phyloP scores from a whole-genome alignment of 2,797 vertebrate genomes.

The Microtus californicus region DNA sequence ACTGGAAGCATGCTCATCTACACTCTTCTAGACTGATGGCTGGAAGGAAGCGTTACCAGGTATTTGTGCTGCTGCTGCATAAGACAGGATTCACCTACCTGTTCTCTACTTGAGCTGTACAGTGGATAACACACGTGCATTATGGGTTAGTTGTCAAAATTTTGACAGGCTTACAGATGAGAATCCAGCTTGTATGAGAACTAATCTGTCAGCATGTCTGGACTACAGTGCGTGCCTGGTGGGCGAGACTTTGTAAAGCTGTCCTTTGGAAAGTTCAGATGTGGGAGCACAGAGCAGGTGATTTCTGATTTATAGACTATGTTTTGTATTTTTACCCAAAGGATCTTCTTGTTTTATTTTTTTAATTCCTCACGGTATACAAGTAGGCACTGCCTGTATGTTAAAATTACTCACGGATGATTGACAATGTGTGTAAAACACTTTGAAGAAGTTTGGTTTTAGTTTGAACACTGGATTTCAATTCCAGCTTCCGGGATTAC shows the following conservation, averaged over 20 bases:
- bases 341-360: not conserved
- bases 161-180: conserved; percentile 48
- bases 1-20: conserved; percentile 60
- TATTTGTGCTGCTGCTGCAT: conserved; percentile 46
- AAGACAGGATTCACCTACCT: conserved; percentile 41
- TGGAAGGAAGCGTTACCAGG: conserved; percentile 51
- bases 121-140: conserved; percentile 30
- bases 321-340: conserved; percentile 43
- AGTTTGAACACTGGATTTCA: conserved; percentile 55
- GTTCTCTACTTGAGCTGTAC: not conserved
- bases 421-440: not conserved
- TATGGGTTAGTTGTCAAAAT: conserved; percentile 48
- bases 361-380: conserved; percentile 25
- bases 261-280: conserved; percentile 46
- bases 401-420: conserved; percentile 21
- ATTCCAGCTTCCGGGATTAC: conserved; percentile 15
- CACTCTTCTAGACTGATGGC: conserved; percentile 20
- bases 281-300: not conserved
- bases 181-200: conserved; percentile 47
- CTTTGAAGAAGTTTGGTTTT: conserved; percentile 49
- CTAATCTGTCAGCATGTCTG: conserved; percentile 25
- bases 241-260: not conserved
- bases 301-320: conserved; percentile 37
- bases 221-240: conserved; percentile 28
- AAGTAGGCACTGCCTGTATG: not conserved